These are phyloP conservation scores for Pheosia tremula DNA, from an alignment of 2,888 invertebrate genomes.

Conservation along the genomic window DNA sequence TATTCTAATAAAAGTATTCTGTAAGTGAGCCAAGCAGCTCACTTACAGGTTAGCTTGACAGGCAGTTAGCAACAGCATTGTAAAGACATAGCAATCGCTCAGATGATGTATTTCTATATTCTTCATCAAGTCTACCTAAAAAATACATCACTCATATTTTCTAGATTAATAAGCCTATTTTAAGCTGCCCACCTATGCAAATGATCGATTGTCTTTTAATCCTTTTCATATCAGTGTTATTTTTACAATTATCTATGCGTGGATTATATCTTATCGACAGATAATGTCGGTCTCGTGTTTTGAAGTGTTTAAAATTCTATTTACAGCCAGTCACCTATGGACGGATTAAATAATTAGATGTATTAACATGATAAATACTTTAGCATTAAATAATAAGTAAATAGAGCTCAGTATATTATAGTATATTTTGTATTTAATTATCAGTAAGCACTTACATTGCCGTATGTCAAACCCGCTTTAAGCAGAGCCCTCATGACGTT, in stretches of 20 bases:
- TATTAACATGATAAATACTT: background rate
- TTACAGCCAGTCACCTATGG: background rate
- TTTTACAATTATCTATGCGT: conserved; percentile 9
- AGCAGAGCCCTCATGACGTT: too few relatives aligned
- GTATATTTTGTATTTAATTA: background rate
- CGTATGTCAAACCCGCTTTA: too few relatives aligned
- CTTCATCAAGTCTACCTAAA: too few relatives aligned
- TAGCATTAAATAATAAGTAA: background rate
- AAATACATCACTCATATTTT: too few relatives aligned
- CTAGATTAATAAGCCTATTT: too few relatives aligned
- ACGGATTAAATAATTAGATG: background rate
- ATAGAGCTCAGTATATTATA: background rate
- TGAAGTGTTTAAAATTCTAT: background rate
- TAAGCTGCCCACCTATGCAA: background rate
- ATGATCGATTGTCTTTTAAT: conserved; percentile 18
- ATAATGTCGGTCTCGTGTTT: conserved; percentile 11
- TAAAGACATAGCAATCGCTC: too few relatives aligned
- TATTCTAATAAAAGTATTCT: too few relatives aligned
- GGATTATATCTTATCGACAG: conserved; percentile 14
- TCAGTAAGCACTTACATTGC: too few relatives aligned
- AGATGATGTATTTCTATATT: too few relatives aligned
- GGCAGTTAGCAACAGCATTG: too few relatives aligned
- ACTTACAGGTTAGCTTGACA: too few relatives aligned
- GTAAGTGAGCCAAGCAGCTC: too few relatives aligned
- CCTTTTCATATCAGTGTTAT: conserved; percentile 15